Conservation (phyloP, 2,888 invertebrate genomes). For the Plebejus argus region DNA sequence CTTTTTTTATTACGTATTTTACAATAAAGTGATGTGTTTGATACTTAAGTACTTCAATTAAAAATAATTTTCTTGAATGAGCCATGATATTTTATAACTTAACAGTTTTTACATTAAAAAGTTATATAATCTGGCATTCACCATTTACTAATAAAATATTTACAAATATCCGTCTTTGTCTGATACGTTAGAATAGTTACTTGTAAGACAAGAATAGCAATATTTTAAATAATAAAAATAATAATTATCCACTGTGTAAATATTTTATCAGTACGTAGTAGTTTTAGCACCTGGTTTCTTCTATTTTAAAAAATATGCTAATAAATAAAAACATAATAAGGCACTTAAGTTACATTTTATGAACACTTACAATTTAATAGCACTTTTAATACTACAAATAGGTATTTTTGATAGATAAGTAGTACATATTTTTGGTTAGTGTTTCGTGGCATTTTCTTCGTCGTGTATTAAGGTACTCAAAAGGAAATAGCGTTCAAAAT, state of each 20-base stretch:
- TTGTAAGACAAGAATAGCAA: no score
- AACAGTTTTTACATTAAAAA: not conserved
- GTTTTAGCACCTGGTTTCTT: not conserved
- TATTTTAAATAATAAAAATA: no score
- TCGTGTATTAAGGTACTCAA: not conserved
- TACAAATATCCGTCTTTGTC: not conserved
- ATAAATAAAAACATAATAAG: not conserved
- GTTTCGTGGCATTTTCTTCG: not conserved
- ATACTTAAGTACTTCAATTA: not conserved
- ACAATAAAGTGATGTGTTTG: not conserved
- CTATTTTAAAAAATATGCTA: not conserved
- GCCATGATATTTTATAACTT: not conserved
- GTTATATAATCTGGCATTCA: no score
- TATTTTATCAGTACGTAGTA: not conserved
- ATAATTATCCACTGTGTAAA: not conserved
- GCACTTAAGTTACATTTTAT: constrained; percentile 15
- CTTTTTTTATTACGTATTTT: not conserved
- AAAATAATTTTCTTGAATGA: not conserved
- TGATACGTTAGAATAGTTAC: no score
- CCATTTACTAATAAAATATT: not conserved
- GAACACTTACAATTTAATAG: constrained; percentile 8
- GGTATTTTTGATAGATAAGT: not conserved
- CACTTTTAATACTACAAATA: not conserved
- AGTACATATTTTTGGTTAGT: not conserved
- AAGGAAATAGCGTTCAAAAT: not conserved